A percentile compares a stretch with the other conserved stretches of the same genome.
phyloP scores from a whole-genome alignment of 1,140 invertebrate genomes.

The Dolichoris vasculosae region DNA sequence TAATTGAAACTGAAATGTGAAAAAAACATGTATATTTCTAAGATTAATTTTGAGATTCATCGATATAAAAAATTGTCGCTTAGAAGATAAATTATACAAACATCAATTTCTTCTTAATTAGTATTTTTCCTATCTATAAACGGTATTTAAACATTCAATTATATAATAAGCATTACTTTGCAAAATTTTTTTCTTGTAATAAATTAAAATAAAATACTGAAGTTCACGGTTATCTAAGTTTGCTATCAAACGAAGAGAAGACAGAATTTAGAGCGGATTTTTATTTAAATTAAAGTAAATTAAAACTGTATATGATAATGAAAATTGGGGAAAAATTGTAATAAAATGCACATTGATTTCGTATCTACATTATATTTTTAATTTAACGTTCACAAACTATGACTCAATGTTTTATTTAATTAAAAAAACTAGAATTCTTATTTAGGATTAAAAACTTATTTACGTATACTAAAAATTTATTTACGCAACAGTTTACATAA shows the following conservation, averaged over 20 bases:
- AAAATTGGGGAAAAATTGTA: background rate
- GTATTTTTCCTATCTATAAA: background rate
- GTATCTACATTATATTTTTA: background rate
- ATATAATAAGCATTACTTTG: background rate
- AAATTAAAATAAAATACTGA: conserved; percentile 25
- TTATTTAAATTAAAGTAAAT: background rate
- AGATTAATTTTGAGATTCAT: no score
- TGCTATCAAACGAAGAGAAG: background rate
- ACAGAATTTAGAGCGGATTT: background rate
- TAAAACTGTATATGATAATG: background rate
- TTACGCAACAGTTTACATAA: no score
- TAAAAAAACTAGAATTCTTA: no score
- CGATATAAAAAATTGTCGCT: no score
- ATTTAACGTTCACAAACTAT: no score
- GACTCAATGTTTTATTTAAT: no score
- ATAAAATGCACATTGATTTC: background rate
- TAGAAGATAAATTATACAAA: no score
- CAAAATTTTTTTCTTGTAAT: conserved; percentile 15
- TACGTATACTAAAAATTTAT: no score
- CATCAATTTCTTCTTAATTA: background rate
- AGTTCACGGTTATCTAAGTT: conserved; percentile 6
- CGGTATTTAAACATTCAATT: background rate
- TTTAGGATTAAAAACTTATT: no score
- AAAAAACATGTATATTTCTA: no score
- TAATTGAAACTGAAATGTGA: background rate